phyloP scores from a whole-genome alignment of 2,113 vertebrate genomes.

The Loxodonta africana region DNA sequence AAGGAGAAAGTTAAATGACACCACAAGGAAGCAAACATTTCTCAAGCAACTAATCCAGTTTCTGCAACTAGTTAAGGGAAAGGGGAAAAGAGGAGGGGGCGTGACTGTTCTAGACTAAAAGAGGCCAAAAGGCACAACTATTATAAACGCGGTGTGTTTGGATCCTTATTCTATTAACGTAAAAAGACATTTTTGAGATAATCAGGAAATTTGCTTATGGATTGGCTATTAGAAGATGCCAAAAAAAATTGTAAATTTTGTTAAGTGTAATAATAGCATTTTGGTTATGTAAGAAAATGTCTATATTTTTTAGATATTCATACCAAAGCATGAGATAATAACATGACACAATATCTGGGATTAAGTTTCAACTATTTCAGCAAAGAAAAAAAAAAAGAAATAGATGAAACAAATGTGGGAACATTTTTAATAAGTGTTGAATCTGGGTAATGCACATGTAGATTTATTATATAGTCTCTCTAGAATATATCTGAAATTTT shows the following conservation, averaged over 20 bases:
- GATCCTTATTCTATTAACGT: neutral
- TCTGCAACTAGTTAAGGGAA: neutral
- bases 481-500: neutral
- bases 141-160: neutral
- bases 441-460: neutral
- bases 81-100: neutral
- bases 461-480: neutral
- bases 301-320: constrained; percentile 9
- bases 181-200: neutral
- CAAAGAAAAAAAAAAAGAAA: neutral
- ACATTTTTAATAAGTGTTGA: neutral
- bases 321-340: neutral
- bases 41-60: neutral
- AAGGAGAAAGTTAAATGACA: constrained; percentile 50
- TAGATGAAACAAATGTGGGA: neutral
- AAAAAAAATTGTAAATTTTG: constrained; percentile 47
- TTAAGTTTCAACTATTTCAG: constrained; percentile 24
- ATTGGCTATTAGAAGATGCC: constrained; percentile 9
- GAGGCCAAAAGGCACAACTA: neutral
- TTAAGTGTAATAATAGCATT: neutral
- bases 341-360: neutral
- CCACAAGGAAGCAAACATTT: constrained; percentile 13
- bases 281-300: neutral
- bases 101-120: neutral
- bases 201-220: constrained; percentile 30